Evolutionary conservation across 1,140 invertebrate species (phyloP).

Genomic region (Drosophila kikkawai): DNA sequence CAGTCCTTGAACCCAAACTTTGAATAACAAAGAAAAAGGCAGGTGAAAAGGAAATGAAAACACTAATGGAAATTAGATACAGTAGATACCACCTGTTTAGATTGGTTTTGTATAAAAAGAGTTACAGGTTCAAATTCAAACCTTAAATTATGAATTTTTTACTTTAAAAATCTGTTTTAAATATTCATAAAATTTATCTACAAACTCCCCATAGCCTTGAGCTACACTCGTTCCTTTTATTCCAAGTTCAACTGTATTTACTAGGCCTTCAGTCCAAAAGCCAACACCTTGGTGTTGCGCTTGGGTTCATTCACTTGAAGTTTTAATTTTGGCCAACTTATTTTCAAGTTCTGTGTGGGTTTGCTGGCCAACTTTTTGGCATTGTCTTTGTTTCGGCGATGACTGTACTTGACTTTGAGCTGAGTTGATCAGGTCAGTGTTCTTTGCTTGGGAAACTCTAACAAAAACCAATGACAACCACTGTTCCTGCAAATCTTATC

Average conservation of each 20-base stretch:
- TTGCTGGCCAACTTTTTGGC: conserved; percentile 3
- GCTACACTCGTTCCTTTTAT: neutral
- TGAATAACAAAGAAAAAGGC: neutral
- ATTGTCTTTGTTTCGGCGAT: conserved; percentile 16
- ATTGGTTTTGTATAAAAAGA: too few species aligned
- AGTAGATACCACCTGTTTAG: neutral
- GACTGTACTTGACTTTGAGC: conserved; percentile 41
- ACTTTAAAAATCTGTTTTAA: neutral
- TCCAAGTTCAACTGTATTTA: conserved; percentile 19
- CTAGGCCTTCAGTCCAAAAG: conserved; percentile 14
- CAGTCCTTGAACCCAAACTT: conserved; percentile 45
- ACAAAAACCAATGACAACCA: neutral
- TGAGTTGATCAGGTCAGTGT: conserved; percentile 10
- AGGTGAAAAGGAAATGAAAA: conserved; percentile 6
- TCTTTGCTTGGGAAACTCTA: neutral
- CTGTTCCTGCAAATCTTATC: conserved; percentile 31
- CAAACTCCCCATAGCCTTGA: neutral
- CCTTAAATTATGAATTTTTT: neutral
- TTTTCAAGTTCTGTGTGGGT: conserved; percentile 30
- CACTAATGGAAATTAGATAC: conserved; percentile 29
- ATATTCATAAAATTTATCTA: neutral
- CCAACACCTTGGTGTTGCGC: neutral
- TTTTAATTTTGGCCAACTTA: conserved; percentile 21
- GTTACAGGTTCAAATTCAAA: too few species aligned
- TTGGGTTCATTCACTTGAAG: conserved; percentile 44